These are phyloP conservation scores for Perdita meconis DNA, from an alignment of 2,888 invertebrate genomes.

Conservation along the genomic window DNA sequence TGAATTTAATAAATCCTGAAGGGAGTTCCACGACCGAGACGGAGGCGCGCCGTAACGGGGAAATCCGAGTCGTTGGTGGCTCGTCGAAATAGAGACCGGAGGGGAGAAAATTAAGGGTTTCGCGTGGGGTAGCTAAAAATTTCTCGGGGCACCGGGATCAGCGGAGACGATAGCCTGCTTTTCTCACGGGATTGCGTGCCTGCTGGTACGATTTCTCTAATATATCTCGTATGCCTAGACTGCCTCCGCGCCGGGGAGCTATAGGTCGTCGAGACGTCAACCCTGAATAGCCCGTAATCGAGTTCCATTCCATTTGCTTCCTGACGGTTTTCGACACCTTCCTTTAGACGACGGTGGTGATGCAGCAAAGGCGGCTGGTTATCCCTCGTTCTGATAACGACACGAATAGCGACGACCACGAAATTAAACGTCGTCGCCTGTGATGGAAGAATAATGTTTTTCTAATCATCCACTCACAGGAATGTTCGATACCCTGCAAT, in stretches of 20 bases:
- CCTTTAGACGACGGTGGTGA: background rate
- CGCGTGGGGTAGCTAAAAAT: background rate
- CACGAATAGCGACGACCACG: background rate
- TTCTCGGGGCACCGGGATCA: background rate
- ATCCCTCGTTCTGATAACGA: constrained; percentile 1
- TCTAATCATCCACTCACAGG: too few relatives aligned
- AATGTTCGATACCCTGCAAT: background rate
- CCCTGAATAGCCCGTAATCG: constrained; percentile 44
- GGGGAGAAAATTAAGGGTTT: background rate
- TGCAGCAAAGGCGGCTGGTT: background rate
- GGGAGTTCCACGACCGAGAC: background rate
- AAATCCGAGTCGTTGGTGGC: background rate
- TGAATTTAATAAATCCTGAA: constrained; percentile 1
- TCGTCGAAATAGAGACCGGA: background rate
- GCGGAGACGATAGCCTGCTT: background rate
- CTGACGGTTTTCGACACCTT: constrained; percentile 32
- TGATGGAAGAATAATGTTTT: background rate
- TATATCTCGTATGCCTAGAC: constrained; percentile 11
- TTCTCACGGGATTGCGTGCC: constrained; percentile 16
- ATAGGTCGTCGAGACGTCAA: constrained; percentile 34
- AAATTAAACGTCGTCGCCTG: constrained; percentile 17
- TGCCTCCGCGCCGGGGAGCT: background rate
- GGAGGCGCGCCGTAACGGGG: background rate
- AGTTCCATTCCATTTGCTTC: constrained; percentile 41
- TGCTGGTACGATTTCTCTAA: constrained; percentile 35